These are phyloP conservation scores for Leuciscus idus DNA, from an alignment of 2,113 vertebrate species.

Conservation along the genomic window DNA sequence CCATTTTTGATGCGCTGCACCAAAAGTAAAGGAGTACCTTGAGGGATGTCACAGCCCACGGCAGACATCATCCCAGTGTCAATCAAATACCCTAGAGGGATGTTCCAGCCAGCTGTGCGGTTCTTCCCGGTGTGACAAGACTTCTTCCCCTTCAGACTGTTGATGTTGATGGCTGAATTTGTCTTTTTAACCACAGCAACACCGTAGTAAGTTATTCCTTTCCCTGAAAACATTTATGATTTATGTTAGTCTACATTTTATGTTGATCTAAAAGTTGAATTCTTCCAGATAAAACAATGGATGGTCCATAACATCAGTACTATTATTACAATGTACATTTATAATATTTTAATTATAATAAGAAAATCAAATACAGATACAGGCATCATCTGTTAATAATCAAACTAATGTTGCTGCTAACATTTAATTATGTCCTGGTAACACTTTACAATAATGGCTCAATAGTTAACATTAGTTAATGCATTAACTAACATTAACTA, in stretches of 20 bases:
- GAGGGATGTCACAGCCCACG: slow-evolving; percentile 82
- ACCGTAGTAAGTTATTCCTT: slow-evolving; percentile 82
- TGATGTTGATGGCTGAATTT: slow-evolving; percentile 78
- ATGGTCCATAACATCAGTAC: background rate
- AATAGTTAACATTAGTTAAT: no score
- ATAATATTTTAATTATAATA: background rate
- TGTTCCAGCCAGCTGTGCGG: slow-evolving; percentile 89
- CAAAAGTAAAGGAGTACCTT: slow-evolving; percentile 70
- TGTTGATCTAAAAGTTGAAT: background rate
- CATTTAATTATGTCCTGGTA: background rate
- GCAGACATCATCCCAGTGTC: slow-evolving; percentile 85
- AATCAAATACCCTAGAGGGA: slow-evolving; percentile 87
- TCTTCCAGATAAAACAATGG: background rate
- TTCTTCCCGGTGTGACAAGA: slow-evolving; percentile 92
- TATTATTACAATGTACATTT: background rate
- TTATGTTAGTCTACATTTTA: no score
- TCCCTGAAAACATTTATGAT: slow-evolving; percentile 50
- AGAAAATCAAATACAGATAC: background rate
- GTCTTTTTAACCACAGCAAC: slow-evolving; percentile 86
- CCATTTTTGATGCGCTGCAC: background rate
- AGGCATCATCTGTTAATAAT: background rate
- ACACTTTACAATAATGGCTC: no score
- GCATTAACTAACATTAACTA: no score
- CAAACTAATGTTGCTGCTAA: background rate
- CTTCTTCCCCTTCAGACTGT: slow-evolving; percentile 77